phyloP scores from a whole-genome alignment of 2,888 invertebrate species.

The Acanthococcus lagerstroemiae region DNA sequence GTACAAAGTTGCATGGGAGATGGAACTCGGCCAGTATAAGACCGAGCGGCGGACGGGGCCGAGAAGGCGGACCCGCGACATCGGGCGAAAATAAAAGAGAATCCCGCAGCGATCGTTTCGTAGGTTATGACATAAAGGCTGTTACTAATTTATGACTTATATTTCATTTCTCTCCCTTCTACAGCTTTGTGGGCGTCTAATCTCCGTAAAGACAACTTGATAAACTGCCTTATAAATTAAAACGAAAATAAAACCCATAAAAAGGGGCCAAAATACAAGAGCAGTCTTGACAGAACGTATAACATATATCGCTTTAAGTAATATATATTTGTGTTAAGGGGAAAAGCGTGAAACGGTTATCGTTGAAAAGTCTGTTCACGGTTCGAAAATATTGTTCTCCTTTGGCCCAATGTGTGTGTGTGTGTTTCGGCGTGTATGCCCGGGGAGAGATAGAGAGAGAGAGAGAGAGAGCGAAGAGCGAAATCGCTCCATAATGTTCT shows the following conservation, averaged over 20 bases:
- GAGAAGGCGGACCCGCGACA: not conserved
- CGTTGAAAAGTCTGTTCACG: constrained; percentile 6
- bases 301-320: constrained; percentile 18
- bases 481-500: constrained; percentile 7
- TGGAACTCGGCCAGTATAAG: not conserved
- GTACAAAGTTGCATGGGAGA: constrained; percentile 17
- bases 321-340: constrained; percentile 21
- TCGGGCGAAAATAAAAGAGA: constrained; percentile 4
- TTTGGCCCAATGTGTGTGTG: not conserved
- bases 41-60: not conserved
- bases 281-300: constrained; percentile 19
- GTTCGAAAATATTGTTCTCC: not conserved
- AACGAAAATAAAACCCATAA: constrained; percentile 35
- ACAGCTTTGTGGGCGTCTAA: constrained; percentile 32
- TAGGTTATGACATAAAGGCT: constrained; percentile 31
- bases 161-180: constrained; percentile 29
- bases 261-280: constrained; percentile 25
- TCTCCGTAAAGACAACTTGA: constrained; percentile 34
- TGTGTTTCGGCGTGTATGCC: too few species aligned
- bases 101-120: constrained; percentile 29
- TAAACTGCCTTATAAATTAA: constrained; percentile 36
- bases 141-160: constrained; percentile 33
- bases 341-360: constrained; percentile 24
- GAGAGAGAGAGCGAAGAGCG: too few species aligned
- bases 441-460: too few species aligned